Evolutionary conservation across 2,888 invertebrate species (phyloP), one percentile per base, ranked within the genome.

Genomic region (Mactromeris polynyma): DNA sequence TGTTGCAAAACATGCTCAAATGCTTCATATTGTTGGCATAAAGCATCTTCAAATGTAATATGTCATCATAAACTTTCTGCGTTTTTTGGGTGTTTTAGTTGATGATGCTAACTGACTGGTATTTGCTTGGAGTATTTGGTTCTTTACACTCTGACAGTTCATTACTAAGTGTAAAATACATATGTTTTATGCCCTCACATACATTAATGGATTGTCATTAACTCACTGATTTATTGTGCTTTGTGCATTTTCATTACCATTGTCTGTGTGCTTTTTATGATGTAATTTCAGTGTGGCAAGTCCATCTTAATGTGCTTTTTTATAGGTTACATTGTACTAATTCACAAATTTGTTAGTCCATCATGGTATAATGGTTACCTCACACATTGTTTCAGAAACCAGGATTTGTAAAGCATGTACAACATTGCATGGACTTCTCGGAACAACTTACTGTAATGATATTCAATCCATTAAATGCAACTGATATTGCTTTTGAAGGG

Each of bases 151-250:
- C n/a, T 64, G 58, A n/a, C 26, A 64, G 58, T 64, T 21, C n/a
- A n/a, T 64, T 64, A 64, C 58, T 64, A 26, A 26, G 58, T 46
- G 51, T 17, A n/a, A 26, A 54, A n/a, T 54, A 54, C n/a, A 21
- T 19, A n/a, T 64, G 21, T 64, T 64, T 64, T 64, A 64, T 64
- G 26, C 26, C 58, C 26, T 26, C n/a, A 4, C 9, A 26, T 26
- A 64, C 58, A 64, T 64, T 64, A 64, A 26, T 64, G 58, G n/a
- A 26, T 64, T 64, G 4, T 64, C 26, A 26, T 64, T 64, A n/a
- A 64, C 58, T 26, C 58, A n/a, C 58, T 9, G 58, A 64, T 64
- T 64, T 64, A 64, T 64, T 64, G 58, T n/a, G 58, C 58, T 64
- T 64, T 64, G 11, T 26, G 26, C 58, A 64, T 26, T 64, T 64